Evolutionary conservation across 2,113 vertebrate genomes (phyloP).

Genomic region (Rhineura floridana): DNA sequence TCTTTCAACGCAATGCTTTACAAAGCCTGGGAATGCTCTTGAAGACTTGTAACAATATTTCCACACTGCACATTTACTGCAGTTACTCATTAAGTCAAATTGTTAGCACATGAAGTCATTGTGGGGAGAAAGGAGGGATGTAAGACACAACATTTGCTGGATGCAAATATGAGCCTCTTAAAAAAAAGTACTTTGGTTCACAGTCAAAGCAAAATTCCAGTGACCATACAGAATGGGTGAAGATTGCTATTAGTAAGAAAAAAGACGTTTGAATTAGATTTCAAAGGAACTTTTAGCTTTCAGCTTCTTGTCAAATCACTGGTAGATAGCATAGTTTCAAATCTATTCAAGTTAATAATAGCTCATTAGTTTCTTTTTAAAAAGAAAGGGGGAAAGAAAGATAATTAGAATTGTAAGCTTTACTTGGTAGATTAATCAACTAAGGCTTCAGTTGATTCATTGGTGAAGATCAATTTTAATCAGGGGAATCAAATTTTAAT

Average conservation of each 20-base stretch:
- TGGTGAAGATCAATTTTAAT: neutral
- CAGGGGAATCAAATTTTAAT: neutral
- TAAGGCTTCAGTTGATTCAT: neutral
- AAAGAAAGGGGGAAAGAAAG: neutral
- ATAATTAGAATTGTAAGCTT: neutral
- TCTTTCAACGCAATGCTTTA: constrained; percentile 49
- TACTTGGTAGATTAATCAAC: neutral
- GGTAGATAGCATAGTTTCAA: neutral
- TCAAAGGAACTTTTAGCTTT: constrained; percentile 13
- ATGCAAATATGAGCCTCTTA: constrained; percentile 57
- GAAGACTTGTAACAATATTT: constrained; percentile 62
- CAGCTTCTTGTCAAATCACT: constrained; percentile 1
- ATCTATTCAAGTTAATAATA: neutral
- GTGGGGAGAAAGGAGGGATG: constrained; percentile 38
- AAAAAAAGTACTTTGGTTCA: constrained; percentile 15
- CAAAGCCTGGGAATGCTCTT: constrained; percentile 44
- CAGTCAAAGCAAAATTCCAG: constrained; percentile 66
- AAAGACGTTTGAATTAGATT: constrained; percentile 34
- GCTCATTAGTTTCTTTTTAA: neutral
- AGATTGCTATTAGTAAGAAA: constrained; percentile 41
- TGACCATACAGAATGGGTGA: neutral
- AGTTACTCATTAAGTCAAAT: constrained; percentile 66
- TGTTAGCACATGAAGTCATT: constrained; percentile 61
- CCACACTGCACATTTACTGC: constrained; percentile 55
- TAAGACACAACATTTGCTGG: constrained; percentile 62